Conservation (phyloP, 2,797 vertebrate genomes). For the Crocodylus rhombifer region DNA sequence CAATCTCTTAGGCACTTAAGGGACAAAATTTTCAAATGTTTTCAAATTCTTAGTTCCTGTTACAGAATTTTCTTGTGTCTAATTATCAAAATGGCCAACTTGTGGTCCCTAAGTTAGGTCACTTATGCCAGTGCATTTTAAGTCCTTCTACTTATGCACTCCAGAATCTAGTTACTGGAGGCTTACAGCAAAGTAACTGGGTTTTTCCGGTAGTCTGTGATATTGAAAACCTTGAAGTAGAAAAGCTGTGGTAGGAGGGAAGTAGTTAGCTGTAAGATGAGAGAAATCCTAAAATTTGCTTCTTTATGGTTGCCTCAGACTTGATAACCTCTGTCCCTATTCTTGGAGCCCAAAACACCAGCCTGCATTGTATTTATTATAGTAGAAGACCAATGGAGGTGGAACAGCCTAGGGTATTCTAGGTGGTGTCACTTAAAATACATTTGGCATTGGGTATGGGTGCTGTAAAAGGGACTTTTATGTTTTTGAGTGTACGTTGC, state of each 20-base stretch:
- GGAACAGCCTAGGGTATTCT: not conserved
- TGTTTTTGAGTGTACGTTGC: not conserved
- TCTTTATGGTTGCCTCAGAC: not conserved
- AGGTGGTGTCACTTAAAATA: not conserved
- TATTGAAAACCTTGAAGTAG: not conserved
- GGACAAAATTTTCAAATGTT: not conserved
- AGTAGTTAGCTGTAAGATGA: not conserved
- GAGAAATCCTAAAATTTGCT: not conserved
- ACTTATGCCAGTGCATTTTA: not conserved
- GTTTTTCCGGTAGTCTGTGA: not conserved
- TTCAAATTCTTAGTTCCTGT: not conserved
- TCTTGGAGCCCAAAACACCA: not conserved
- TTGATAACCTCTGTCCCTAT: not conserved
- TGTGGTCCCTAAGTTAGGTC: not conserved
- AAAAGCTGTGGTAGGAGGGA: not conserved
- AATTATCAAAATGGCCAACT: not conserved
- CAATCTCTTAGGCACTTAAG: not conserved
- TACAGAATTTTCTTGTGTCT: not conserved
- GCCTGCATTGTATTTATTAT: not conserved
- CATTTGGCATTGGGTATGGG: not conserved
- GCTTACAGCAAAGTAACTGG: too few relatives aligned
- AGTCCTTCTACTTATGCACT: not conserved
- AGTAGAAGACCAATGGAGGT: rapidly evolving
- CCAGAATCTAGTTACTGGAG: too few relatives aligned
- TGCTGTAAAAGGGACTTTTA: not conserved